Conservation (phyloP, 2,797 vertebrate species). For the Rhinichthys osculus region DNA sequence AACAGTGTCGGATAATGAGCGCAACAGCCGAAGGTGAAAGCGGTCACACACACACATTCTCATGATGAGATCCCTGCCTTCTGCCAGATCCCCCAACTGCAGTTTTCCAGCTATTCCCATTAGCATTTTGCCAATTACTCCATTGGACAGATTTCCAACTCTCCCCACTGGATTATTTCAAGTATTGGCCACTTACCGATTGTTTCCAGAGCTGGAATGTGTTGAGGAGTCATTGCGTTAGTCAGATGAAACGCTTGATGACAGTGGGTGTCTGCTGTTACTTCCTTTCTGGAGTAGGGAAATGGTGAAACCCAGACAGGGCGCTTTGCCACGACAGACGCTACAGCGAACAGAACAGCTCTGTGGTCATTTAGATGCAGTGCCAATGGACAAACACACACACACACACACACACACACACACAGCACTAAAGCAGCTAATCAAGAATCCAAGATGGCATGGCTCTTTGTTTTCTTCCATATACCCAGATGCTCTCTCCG, state of each 20-base stretch:
- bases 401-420: neutral
- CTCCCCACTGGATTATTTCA: constrained; percentile 19
- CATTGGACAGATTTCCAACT: neutral
- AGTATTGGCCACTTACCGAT: neutral
- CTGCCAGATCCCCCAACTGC: constrained; percentile 22
- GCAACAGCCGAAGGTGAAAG: constrained; percentile 27
- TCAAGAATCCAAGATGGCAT: constrained; percentile 30
- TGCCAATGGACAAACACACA: constrained; percentile 23
- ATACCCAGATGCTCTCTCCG: constrained; percentile 20
- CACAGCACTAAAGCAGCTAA: constrained; percentile 5
- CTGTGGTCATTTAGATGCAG: constrained; percentile 27
- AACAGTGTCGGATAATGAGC: constrained; percentile 15
- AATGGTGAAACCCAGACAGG: constrained; percentile 36
- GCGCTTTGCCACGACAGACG: constrained; percentile 29
- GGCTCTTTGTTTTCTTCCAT: neutral
- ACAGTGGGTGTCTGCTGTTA: constrained; percentile 29
- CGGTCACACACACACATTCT: neutral
- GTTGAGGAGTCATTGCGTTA: constrained; percentile 40
- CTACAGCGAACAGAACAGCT: constrained; percentile 21
- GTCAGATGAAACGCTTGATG: constrained; percentile 33
- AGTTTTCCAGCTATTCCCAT: constrained; percentile 4
- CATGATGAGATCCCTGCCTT: constrained; percentile 2
- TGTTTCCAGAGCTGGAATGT: constrained; percentile 26
- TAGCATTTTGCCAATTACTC: constrained; percentile 8
- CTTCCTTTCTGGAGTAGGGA: constrained; percentile 40